Evolutionary conservation across 2,888 invertebrate genomes (phyloP).

Genomic region (Eristalinus sepulchralis): DNA sequence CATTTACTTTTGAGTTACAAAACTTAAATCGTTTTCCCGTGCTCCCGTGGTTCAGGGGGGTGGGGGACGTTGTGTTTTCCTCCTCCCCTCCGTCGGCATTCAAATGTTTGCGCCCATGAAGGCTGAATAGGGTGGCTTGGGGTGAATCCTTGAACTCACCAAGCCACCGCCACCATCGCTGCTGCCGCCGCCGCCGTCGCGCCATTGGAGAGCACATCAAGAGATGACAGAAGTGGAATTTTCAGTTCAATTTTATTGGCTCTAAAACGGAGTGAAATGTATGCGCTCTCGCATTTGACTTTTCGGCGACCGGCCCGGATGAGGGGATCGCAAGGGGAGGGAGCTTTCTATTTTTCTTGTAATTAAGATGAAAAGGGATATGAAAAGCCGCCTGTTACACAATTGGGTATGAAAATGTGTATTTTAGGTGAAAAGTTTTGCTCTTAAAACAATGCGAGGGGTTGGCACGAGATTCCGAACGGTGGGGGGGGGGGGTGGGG

Average conservation of each 20-base stretch:
- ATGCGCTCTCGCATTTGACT: constrained; percentile 8
- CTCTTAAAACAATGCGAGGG: constrained; percentile 64
- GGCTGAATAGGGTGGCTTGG: background rate
- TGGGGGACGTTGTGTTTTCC: background rate
- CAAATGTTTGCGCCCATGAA: constrained; percentile 51
- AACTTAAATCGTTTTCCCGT: constrained; percentile 56
- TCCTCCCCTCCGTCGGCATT: constrained; percentile 4
- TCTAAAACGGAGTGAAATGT: constrained; percentile 47
- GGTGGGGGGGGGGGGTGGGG: background rate
- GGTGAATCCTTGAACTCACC: constrained; percentile 59
- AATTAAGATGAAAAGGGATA: constrained; percentile 68
- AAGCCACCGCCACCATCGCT: background rate
- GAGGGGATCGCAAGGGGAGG: background rate
- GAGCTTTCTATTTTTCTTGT: constrained; percentile 55
- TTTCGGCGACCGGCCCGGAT: background rate
- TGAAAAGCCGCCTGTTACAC: constrained; percentile 67
- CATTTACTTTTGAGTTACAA: constrained; percentile 54
- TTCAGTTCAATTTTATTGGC: constrained; percentile 69
- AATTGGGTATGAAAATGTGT: constrained; percentile 70
- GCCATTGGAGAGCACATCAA: background rate
- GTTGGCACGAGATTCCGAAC: constrained; percentile 10
- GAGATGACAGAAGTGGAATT: constrained; percentile 47
- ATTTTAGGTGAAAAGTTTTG: constrained; percentile 70
- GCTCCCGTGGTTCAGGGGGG: background rate
- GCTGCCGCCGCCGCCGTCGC: no score